Conservation (phyloP, 2,797 vertebrate genomes). For the Yasuhikotakia modesta region DNA sequence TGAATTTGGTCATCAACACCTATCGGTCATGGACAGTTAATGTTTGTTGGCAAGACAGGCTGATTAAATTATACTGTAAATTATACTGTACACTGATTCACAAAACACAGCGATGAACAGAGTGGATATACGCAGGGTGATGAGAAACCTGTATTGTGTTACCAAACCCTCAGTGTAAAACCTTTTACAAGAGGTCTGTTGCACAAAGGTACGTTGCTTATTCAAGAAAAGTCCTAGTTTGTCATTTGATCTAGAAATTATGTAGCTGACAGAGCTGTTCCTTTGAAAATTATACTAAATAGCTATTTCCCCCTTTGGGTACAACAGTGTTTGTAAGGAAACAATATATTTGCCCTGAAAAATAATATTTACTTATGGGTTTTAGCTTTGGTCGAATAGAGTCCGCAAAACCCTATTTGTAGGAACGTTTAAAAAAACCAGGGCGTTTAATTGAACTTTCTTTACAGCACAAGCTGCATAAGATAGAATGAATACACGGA, state of each 20-base stretch:
- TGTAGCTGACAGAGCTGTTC: not conserved
- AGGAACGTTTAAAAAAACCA: not conserved
- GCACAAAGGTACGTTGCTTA: not conserved
- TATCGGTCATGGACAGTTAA: not conserved
- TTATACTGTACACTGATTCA: not conserved
- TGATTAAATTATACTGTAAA: not conserved
- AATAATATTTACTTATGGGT: no score
- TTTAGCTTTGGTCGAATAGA: no score
- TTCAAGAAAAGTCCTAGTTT: not conserved
- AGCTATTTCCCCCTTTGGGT: no score
- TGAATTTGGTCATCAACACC: not conserved
- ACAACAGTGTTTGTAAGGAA: no score
- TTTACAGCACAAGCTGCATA: not conserved
- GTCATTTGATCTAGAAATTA: not conserved
- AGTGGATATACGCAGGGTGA: not conserved
- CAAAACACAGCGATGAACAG: not conserved
- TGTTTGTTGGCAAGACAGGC: not conserved
- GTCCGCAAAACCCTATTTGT: no score
- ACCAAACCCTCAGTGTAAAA: no score
- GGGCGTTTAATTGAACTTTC: not conserved
- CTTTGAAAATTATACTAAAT: not conserved
- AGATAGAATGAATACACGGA: not conserved
- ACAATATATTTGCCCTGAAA: no score
- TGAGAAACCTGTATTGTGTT: not conserved
- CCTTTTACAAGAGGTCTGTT: no score